A percentile compares a stretch with the other conserved stretches of the same genome.
phyloP scores from a whole-genome alignment of 2,797 vertebrate species.

The Semaprochilodus insignis region DNA sequence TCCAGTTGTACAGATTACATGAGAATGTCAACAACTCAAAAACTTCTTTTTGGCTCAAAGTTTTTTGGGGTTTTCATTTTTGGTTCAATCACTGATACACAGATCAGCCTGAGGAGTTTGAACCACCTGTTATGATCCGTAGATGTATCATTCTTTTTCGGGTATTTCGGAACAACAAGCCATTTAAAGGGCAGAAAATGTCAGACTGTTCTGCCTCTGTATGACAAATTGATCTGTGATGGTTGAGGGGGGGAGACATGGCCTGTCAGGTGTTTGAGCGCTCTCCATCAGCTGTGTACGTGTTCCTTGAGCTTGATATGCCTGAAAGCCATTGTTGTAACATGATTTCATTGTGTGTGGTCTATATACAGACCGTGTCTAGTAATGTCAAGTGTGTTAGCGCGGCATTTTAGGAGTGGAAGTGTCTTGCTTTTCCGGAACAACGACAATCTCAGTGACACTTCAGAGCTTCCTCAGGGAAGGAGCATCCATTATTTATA shows the following conservation, averaged over 20 bases:
- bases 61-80: background rate
- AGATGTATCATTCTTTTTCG: background rate
- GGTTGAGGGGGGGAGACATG: background rate
- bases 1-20: background rate
- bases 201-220: background rate
- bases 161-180: conserved; percentile 20
- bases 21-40: background rate
- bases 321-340: background rate
- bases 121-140: background rate
- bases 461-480: too few relatives aligned
- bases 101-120: background rate
- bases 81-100: background rate
- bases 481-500: too few relatives aligned
- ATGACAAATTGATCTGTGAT: conserved; percentile 32
- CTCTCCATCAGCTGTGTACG: too few relatives aligned
- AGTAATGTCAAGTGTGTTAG: background rate
- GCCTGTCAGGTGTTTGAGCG: background rate
- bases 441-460: too few relatives aligned
- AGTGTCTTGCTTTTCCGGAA: too few relatives aligned
- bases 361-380: background rate
- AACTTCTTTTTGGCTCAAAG: background rate
- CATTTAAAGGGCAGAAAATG: conserved; percentile 44
- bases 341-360: background rate
- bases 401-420: background rate
- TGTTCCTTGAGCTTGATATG: background rate